Evolutionary conservation across 2,113 vertebrate genomes (phyloP).

Genomic region (Gila orcuttii): DNA sequence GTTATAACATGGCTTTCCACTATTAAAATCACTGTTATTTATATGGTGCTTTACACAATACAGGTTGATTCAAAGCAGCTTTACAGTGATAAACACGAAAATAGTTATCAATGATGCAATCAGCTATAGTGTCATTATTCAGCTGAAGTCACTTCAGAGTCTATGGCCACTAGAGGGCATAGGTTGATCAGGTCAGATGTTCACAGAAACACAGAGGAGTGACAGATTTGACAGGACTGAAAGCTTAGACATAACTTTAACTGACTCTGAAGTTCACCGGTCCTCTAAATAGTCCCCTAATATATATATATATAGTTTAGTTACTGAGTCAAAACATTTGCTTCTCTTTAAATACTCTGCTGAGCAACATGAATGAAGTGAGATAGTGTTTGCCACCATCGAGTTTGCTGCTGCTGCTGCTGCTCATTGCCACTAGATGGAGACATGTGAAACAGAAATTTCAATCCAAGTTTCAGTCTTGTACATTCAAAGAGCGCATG

Average conservation of each 20-base stretch:
- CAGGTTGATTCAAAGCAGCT: no score
- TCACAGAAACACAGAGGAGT: neutral
- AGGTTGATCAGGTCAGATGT: neutral
- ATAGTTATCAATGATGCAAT: no score
- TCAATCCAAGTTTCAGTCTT: neutral
- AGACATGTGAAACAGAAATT: neutral
- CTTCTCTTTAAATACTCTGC: neutral
- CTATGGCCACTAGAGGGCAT: no score
- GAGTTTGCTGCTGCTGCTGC: neutral
- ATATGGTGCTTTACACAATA: no score
- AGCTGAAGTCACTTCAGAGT: no score
- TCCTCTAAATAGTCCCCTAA: no score
- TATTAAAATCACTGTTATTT: neutral
- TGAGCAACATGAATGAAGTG: neutral
- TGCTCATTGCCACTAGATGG: slow-evolving; percentile 2
- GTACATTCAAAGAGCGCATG: neutral
- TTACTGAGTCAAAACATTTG: neutral
- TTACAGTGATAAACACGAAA: no score
- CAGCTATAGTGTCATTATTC: no score
- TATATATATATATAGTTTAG: no score
- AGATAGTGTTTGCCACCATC: no score
- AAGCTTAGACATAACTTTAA: neutral
- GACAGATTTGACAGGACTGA: neutral
- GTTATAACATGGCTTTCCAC: neutral
- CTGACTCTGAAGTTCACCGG: no score